Evolutionary conservation across 2,797 vertebrate genomes (phyloP).

Genomic region (Enteromius treurensis): DNA sequence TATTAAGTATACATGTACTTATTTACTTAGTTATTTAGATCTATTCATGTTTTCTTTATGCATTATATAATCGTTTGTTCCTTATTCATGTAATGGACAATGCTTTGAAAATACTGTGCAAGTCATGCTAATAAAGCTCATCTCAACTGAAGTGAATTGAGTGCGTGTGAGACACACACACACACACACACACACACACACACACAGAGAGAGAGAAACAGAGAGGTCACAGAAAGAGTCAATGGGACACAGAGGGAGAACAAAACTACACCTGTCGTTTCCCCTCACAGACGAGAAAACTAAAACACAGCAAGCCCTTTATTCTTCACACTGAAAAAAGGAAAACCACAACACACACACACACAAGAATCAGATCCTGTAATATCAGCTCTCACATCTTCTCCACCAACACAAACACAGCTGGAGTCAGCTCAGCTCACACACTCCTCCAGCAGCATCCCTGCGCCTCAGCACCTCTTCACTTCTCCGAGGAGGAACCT

Average conservation of each 20-base stretch:
- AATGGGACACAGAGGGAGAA: slow-evolving; percentile 28
- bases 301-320: slow-evolving; percentile 2
- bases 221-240: neutral
- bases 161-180: neutral
- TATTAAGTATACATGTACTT: too few relatives aligned
- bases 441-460: neutral
- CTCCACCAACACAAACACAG: neutral
- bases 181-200: slow-evolving; percentile 5
- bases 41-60: too few relatives aligned
- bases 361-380: slow-evolving; percentile 23
- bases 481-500: slow-evolving; percentile 13
- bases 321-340: neutral
- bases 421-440: neutral
- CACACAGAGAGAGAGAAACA: neutral
- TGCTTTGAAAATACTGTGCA: too few relatives aligned
- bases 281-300: neutral
- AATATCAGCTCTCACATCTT: slow-evolving; percentile 10
- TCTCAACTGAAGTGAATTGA: neutral
- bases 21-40: too few relatives aligned
- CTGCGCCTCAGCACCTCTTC: neutral
- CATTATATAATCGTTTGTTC: too few relatives aligned
- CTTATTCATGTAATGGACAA: too few relatives aligned
- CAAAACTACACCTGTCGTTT: slow-evolving; percentile 42
- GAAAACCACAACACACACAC: slow-evolving; percentile 10
- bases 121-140: too few relatives aligned